Conservation (phyloP, 2,888 invertebrate species). For the Crematogaster levior region DNA sequence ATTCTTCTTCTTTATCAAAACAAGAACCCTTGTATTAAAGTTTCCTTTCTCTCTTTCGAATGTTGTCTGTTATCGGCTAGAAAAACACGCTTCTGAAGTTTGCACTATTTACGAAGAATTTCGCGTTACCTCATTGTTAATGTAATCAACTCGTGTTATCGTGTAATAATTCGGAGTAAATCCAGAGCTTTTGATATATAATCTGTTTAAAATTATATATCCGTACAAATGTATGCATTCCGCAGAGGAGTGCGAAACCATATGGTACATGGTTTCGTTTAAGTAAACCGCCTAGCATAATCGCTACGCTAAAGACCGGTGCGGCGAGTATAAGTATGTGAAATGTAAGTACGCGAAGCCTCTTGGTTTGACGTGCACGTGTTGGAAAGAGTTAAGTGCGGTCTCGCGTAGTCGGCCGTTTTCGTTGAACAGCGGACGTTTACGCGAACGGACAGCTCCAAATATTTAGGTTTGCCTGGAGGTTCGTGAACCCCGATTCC, state of each 20-base stretch:
- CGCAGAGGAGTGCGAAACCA: not conserved
- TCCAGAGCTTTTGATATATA: not conserved
- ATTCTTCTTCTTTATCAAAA: conserved; percentile 21
- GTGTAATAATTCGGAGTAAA: conserved; percentile 14
- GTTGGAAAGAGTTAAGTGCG: conserved; percentile 41
- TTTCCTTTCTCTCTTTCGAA: not conserved
- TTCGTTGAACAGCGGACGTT: conserved; percentile 67
- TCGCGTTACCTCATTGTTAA: not conserved
- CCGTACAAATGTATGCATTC: conserved; percentile 7
- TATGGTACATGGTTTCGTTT: conserved; percentile 12
- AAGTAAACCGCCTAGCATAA: conserved; percentile 18
- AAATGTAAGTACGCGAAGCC: conserved; percentile 12
- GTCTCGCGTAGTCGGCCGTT: conserved; percentile 53
- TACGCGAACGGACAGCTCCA: conserved; percentile 64
- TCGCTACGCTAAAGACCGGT: not conserved
- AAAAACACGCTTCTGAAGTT: not conserved
- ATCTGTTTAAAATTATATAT: conserved; percentile 13
- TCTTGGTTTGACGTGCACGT: conserved; percentile 13
- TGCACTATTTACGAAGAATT: not conserved
- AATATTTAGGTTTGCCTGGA: conserved; percentile 70
- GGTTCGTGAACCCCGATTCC: conserved; percentile 73
- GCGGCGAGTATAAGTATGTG: conserved; percentile 9
- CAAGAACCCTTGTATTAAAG: not conserved
- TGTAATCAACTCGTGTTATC: not conserved
- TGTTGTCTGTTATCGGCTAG: not conserved